Evolutionary conservation across 2,797 vertebrate genomes (phyloP).

Genomic region (Nothura maculosa): DNA sequence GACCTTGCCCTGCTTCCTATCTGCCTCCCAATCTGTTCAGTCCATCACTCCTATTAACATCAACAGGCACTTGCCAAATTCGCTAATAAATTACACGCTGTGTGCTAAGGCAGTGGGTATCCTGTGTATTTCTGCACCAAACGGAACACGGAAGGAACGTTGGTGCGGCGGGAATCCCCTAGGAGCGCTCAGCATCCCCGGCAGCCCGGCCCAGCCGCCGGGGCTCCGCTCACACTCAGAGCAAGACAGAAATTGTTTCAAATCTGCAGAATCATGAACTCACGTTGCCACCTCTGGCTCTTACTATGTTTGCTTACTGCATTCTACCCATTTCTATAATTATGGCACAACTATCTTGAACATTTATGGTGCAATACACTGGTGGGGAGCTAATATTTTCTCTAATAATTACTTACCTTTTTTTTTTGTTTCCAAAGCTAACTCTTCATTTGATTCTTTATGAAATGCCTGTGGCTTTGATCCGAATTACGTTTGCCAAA

Average conservation of each 20-base stretch:
- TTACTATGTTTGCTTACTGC: background rate
- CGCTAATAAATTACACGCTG: background rate
- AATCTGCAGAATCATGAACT: background rate
- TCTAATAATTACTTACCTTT: background rate
- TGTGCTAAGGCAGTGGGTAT: background rate
- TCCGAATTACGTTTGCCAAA: background rate
- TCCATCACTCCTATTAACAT: background rate
- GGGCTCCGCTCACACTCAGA: background rate
- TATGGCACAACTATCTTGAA: background rate
- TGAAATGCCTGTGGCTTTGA: background rate
- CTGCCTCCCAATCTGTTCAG: background rate
- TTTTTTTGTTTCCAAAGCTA: background rate
- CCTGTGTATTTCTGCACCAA: conserved; percentile 6
- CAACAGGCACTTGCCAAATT: background rate
- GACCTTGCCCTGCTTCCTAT: background rate
- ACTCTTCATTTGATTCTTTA: background rate
- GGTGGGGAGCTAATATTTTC: background rate
- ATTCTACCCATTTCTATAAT: background rate
- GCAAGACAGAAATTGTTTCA: no score
- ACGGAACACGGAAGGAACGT: background rate
- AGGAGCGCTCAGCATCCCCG: no score
- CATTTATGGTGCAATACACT: background rate
- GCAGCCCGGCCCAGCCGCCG: no score
- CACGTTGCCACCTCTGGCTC: background rate
- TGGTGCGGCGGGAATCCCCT: no score